phyloP scores from a whole-genome alignment of 2,888 invertebrate species.

The Chironomus tentans region DNA sequence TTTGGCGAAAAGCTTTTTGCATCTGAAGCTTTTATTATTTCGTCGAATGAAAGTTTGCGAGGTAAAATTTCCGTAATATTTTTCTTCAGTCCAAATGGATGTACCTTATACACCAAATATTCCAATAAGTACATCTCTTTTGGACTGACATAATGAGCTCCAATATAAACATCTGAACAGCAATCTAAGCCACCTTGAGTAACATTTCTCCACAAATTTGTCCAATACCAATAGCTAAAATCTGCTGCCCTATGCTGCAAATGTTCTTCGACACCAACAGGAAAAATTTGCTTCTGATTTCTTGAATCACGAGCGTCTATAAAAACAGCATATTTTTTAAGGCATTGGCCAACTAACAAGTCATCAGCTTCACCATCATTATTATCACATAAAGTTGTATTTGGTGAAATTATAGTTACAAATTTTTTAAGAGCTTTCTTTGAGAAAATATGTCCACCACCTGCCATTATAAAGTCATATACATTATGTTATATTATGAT shows the following conservation, averaged over 20 bases:
- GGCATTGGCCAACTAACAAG: slow-evolving; percentile 54
- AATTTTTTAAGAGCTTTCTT: slow-evolving; percentile 62
- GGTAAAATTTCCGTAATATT: neutral
- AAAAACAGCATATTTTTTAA: slow-evolving; percentile 73
- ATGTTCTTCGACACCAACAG: slow-evolving; percentile 53
- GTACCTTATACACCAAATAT: slow-evolving; percentile 64
- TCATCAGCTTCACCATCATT: slow-evolving; percentile 57
- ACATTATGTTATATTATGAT: too few relatives aligned
- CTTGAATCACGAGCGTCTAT: slow-evolving; percentile 81
- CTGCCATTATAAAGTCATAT: slow-evolving; percentile 36
- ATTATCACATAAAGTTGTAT: slow-evolving; percentile 54
- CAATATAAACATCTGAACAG: slow-evolving; percentile 81
- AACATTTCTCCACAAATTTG: slow-evolving; percentile 74
- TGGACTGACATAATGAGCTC: slow-evolving; percentile 82
- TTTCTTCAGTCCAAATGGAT: neutral
- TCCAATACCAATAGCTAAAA: slow-evolving; percentile 84
- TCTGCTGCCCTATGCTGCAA: slow-evolving; percentile 77
- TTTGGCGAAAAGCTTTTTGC: neutral
- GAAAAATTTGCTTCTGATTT: slow-evolving; percentile 84
- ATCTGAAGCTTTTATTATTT: neutral
- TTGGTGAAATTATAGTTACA: slow-evolving; percentile 57
- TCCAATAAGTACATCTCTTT: slow-evolving; percentile 86
- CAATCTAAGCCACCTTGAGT: slow-evolving; percentile 62
- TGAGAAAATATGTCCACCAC: slow-evolving; percentile 75
- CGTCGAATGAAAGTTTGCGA: neutral